phyloP scores from a whole-genome alignment of 2,797 vertebrate genomes.

The Periophthalmus magnuspinnatus region DNA sequence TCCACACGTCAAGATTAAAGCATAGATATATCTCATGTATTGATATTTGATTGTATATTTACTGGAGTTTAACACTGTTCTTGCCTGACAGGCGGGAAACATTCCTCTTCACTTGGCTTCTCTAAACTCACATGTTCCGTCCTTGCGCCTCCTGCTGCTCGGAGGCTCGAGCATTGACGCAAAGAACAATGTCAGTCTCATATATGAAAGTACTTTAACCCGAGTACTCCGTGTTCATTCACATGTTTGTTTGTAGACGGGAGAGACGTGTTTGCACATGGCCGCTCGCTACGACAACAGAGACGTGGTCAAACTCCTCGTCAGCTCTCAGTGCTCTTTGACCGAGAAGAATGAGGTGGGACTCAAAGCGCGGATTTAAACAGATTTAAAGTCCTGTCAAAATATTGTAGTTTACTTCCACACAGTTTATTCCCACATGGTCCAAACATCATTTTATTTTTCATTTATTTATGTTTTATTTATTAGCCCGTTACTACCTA shows the following conservation, averaged over 20 bases:
- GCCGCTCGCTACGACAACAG: conserved; percentile 90
- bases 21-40: not conserved
- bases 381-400: not conserved
- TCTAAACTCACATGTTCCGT: conserved; percentile 89
- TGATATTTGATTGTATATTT: not conserved
- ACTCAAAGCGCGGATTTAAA: not conserved
- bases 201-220: not conserved
- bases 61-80: not conserved
- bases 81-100: conserved; percentile 82
- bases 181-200: conserved; percentile 86
- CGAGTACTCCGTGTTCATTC: not conserved
- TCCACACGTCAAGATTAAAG: not conserved
- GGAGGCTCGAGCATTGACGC: conserved; percentile 83
- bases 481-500: too few relatives aligned
- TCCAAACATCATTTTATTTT: too few relatives aligned
- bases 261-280: conserved; percentile 89
- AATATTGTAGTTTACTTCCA: too few relatives aligned
- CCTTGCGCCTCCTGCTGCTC: conserved; percentile 82
- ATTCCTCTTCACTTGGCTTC: conserved; percentile 89
- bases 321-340: conserved; percentile 85
- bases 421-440: too few relatives aligned
- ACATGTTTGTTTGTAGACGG: conserved; percentile 72
- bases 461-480: too few relatives aligned
- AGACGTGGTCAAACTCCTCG: conserved; percentile 85
- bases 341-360: conserved; percentile 88